Evolutionary conservation across 2,797 vertebrate genomes (phyloP), one percentile per base, ranked within the genome.

Genomic region (Syndactyla subalaris): DNA sequence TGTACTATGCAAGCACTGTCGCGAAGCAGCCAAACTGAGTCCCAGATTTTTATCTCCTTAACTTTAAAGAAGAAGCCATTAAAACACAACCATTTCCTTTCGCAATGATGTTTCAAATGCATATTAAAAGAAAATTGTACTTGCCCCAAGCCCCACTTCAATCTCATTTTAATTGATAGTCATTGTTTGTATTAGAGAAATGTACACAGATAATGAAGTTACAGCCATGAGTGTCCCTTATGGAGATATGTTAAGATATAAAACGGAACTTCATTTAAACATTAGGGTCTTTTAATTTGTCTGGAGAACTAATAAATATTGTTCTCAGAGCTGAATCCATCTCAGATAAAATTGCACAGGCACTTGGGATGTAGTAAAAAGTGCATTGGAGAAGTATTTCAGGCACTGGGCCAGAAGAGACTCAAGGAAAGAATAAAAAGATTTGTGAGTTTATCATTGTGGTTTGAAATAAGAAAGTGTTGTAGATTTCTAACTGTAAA

Each of bases 121-220:
- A n/a, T 90, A 91, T 86, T 94, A 88, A 89, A 77, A 80, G 46
- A 58, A 93, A 96, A 89, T 85, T 83, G 57, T 91, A 88, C 45
- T 92, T 88, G 72, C 82, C 93, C 72, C 65, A 83, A 96, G 54
- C 61, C 79, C 46, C 87, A 88, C 68, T 93, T 92, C 68, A 83
- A 61, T 93, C 45, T 89, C 30, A 63, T 81, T 94, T 86, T 92
- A 95, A 92, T 82, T 93, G 71, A 86, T 93, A 89, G 70, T 81
- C 71, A 66, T 70, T 96, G 55, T 94, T 95, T 95, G 22, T 85
- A 89, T 95, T 91, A 94, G 38, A 86, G 73, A 90, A 65, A 79
- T 67, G 32, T 52, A 94, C 0, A 5, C 59, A 88, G 87, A 88
- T 93, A 95, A 93, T 76, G 83, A 96, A 95, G 81, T 87, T 93